Conservation (phyloP, 2,113 vertebrate genomes). For the Orycteropus afer region DNA sequence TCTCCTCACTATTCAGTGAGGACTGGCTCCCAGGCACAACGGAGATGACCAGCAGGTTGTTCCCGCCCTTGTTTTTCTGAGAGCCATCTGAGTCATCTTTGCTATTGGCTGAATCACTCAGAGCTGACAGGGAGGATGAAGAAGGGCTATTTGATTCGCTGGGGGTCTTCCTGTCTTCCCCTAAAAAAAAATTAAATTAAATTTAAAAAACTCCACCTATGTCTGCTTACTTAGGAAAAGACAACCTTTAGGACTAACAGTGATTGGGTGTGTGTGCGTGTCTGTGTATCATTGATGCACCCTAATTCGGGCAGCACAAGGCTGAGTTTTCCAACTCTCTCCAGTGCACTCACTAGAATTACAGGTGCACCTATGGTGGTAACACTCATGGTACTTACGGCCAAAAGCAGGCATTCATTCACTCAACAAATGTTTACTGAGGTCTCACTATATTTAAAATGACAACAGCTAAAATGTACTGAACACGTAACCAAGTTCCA, state of each 20-base stretch:
- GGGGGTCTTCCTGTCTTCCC: conserved; percentile 89
- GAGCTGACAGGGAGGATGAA: conserved; percentile 96
- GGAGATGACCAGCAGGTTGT: conserved; percentile 94
- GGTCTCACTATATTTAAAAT: neutral
- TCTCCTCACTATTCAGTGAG: conserved; percentile 93
- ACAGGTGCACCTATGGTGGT: neutral
- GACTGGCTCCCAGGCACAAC: conserved; percentile 93
- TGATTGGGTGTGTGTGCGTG: too few relatives aligned
- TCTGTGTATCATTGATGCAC: neutral
- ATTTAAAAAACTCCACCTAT: neutral
- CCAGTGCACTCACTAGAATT: neutral
- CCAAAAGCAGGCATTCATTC: neutral
- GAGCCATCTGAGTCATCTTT: conserved; percentile 93
- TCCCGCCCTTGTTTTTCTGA: conserved; percentile 92
- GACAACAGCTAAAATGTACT: neutral
- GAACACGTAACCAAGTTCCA: neutral
- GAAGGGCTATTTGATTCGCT: conserved; percentile 95
- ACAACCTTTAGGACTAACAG: neutral
- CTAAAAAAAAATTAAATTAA: too few relatives aligned
- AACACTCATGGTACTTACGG: neutral
- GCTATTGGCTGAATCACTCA: conserved; percentile 98
- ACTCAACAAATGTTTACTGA: neutral
- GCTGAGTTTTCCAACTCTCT: neutral
- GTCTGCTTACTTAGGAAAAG: neutral
- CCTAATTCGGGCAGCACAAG: too few relatives aligned